Percentiles rank a stretch among this genome's conserved stretches.
Evolutionary conservation across 2,113 vertebrate genomes (phyloP).

Genomic region (Tychaedon coryphoeus): DNA sequence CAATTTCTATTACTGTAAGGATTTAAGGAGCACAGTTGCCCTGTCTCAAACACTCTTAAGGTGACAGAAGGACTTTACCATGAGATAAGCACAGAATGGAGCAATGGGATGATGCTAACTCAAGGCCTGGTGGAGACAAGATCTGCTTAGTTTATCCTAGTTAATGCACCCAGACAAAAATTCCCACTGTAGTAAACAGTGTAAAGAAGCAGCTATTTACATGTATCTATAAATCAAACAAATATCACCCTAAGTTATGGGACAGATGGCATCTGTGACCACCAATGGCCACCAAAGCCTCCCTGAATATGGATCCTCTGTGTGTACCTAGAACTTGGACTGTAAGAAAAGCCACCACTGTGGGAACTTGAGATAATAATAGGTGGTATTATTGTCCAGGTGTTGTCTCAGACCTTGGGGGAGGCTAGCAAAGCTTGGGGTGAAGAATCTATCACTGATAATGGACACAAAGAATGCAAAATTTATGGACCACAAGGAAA

Average conservation of each 20-base stretch:
- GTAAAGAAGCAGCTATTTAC: background rate
- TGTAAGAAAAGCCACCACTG: background rate
- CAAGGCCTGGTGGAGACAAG: background rate
- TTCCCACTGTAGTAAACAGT: background rate
- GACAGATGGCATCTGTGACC: too few species aligned
- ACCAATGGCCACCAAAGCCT: background rate
- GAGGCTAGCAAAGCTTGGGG: background rate
- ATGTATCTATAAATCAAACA: rapidly evolving
- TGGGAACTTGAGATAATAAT: background rate
- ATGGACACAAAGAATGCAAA: background rate
- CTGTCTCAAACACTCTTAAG: background rate
- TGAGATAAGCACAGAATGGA: background rate
- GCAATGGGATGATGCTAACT: rapidly evolving
- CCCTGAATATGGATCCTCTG: background rate
- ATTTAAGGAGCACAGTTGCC: background rate
- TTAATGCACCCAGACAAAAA: rapidly evolving
- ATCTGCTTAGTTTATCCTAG: background rate
- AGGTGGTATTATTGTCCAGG: background rate
- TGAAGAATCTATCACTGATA: background rate
- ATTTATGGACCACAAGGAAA: background rate
- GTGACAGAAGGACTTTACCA: background rate
- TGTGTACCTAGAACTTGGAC: background rate
- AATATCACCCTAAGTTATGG: background rate
- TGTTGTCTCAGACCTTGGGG: background rate
- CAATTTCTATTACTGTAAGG: background rate